phyloP scores from a whole-genome alignment of 2,113 vertebrate species.

The Corythornis madagascariensis region DNA sequence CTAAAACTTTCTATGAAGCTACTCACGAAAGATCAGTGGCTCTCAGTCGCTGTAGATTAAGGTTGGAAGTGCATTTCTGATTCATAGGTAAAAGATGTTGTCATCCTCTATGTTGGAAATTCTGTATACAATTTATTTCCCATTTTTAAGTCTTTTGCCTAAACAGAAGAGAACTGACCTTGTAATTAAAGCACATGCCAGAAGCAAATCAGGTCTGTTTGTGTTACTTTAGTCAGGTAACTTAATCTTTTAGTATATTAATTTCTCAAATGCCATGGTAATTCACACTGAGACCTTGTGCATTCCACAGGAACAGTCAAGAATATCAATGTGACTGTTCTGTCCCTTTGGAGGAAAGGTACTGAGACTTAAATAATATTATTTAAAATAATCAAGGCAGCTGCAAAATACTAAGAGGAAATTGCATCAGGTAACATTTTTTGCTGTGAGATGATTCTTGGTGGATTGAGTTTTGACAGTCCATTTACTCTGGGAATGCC shows the following conservation, averaged over 20 bases:
- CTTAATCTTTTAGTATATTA: background rate
- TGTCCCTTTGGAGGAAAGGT: background rate
- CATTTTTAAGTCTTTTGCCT: background rate
- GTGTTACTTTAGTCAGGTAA: background rate
- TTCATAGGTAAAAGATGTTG: background rate
- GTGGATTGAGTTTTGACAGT: background rate
- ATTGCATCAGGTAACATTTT: background rate
- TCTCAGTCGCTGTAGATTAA: background rate
- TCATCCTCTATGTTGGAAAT: background rate
- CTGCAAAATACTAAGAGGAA: background rate
- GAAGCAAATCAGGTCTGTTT: background rate
- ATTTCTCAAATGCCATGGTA: background rate
- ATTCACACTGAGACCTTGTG: background rate
- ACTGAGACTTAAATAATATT: background rate
- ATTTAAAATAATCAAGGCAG: background rate
- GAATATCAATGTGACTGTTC: background rate
- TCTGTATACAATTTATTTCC: background rate
- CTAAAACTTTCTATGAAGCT: background rate
- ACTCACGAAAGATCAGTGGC: background rate
- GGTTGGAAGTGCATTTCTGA: constrained; percentile 18
- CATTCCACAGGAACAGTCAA: background rate
- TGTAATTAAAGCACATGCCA: background rate
- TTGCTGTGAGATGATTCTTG: background rate
- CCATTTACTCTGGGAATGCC: background rate
- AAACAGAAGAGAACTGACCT: background rate